These are phyloP conservation scores for Cydia splendana DNA, from an alignment of 1,140 invertebrate species.

Conservation along the genomic window DNA sequence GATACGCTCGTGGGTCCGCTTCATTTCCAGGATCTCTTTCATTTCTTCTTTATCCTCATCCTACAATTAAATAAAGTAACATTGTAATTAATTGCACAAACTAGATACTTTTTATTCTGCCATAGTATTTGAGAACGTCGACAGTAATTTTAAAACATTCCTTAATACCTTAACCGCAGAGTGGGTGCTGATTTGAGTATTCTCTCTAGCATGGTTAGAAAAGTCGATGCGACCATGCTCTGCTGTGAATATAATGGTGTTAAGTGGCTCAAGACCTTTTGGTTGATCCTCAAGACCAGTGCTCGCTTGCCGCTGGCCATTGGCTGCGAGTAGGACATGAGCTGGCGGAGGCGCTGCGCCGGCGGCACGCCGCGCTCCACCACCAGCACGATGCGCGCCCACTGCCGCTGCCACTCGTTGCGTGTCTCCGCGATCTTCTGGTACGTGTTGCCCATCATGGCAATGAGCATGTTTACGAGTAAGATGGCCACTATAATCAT, in stretches of 20 bases:
- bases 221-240: too few relatives aligned
- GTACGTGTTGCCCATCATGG: constrained; percentile 99
- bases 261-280: constrained; percentile 81
- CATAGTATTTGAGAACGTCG: too few relatives aligned
- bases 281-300: constrained; percentile 91
- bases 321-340: constrained; percentile 96
- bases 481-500: constrained; percentile 98
- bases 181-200: too few relatives aligned
- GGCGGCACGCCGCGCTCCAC: constrained; percentile 97
- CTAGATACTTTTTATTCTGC: too few relatives aligned
- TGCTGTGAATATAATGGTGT: neutral
- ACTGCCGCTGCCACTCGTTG: constrained; percentile 99
- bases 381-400: constrained; percentile 98
- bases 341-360: constrained; percentile 89
- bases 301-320: constrained; percentile 95
- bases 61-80: constrained; percentile 69
- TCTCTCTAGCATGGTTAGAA: too few relatives aligned
- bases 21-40: constrained; percentile 96
- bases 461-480: constrained; percentile 98
- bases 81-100: too few relatives aligned
- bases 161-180: too few relatives aligned
- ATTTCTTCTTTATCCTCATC: constrained; percentile 95
- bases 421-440: constrained; percentile 98
- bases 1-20: constrained; percentile 88
- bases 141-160: too few relatives aligned